These are phyloP conservation scores for Eupithecia abbreviata DNA, from an alignment of 2,888 invertebrate species.

Conservation along the genomic window DNA sequence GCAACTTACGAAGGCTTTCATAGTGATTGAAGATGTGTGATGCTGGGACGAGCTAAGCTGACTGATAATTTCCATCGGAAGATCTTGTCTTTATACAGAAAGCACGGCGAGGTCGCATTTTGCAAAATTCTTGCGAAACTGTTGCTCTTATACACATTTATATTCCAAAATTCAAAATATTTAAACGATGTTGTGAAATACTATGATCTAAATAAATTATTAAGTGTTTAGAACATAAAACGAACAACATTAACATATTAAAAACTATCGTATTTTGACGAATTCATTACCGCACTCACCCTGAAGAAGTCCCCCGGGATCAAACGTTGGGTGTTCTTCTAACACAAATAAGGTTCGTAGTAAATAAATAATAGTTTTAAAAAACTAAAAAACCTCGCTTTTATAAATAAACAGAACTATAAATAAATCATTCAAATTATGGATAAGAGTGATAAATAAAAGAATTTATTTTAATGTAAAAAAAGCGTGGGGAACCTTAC, in stretches of 20 bases:
- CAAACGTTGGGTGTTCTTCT: too few species aligned
- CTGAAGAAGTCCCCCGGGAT: too few species aligned
- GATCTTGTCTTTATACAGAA: constrained; percentile 3
- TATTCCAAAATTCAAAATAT: constrained; percentile 19
- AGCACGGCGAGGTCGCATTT: constrained; percentile 4
- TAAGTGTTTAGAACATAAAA: not conserved
- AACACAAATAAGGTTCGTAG: too few species aligned
- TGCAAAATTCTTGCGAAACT: constrained; percentile 19
- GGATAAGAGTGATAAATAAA: too few species aligned
- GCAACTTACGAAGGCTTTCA: constrained; percentile 13
- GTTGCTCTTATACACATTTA: constrained; percentile 22
- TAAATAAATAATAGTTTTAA: too few species aligned
- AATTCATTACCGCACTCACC: too few species aligned
- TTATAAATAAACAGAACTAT: too few species aligned
- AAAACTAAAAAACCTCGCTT: too few species aligned
- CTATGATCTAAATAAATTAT: not conserved
- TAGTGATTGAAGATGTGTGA: constrained; percentile 11
- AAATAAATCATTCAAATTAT: too few species aligned
- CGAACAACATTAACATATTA: not conserved
- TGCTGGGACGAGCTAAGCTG: constrained; percentile 4
- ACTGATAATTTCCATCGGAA: constrained; percentile 4
- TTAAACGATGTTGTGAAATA: constrained; percentile 7
- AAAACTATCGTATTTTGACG: too few species aligned
- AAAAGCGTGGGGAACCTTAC: too few species aligned
- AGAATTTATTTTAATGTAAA: too few species aligned